A percentile compares a stretch with the other conserved stretches of the same genome.
These are phyloP conservation scores for Drosophila paramelanica DNA, from an alignment of 2,888 invertebrate species.

Conservation along the genomic window DNA sequence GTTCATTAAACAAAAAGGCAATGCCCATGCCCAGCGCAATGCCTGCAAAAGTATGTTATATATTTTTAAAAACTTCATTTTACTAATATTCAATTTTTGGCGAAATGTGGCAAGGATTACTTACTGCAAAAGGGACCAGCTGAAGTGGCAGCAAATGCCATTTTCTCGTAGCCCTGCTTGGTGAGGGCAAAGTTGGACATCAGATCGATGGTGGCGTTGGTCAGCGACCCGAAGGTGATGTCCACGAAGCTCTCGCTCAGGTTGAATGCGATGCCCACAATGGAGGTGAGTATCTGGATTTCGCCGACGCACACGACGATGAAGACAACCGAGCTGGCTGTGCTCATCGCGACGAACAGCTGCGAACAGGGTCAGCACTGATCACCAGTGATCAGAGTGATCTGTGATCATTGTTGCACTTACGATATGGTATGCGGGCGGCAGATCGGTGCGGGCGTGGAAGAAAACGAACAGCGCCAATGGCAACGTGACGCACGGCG, in stretches of 20 bases:
- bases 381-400: no score
- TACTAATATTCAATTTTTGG: no score
- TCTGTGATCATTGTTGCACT: neutral
- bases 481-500: slow-evolving; percentile 46
- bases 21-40: slow-evolving; percentile 33
- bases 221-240: slow-evolving; percentile 42
- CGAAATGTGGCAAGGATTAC: slow-evolving; percentile 1
- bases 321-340: slow-evolving; percentile 20
- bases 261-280: slow-evolving; percentile 39
- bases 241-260: slow-evolving; percentile 38
- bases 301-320: slow-evolving; percentile 45
- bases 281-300: slow-evolving; percentile 38
- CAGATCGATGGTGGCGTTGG: slow-evolving; percentile 40
- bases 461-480: slow-evolving; percentile 34
- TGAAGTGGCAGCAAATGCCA: slow-evolving; percentile 53
- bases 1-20: slow-evolving; percentile 24
- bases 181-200: slow-evolving; percentile 35
- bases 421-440: slow-evolving; percentile 49
- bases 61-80: neutral
- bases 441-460: slow-evolving; percentile 53
- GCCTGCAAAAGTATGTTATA: slow-evolving; percentile 24
- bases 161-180: slow-evolving; percentile 54
- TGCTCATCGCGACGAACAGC: slow-evolving; percentile 22
- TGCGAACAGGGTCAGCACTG: neutral
- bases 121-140: slow-evolving; percentile 57